Percentiles rank a stretch among this genome's conserved stretches.
phyloP scores from a whole-genome alignment of 1,140 invertebrate species.

The Idris sp. region DNA sequence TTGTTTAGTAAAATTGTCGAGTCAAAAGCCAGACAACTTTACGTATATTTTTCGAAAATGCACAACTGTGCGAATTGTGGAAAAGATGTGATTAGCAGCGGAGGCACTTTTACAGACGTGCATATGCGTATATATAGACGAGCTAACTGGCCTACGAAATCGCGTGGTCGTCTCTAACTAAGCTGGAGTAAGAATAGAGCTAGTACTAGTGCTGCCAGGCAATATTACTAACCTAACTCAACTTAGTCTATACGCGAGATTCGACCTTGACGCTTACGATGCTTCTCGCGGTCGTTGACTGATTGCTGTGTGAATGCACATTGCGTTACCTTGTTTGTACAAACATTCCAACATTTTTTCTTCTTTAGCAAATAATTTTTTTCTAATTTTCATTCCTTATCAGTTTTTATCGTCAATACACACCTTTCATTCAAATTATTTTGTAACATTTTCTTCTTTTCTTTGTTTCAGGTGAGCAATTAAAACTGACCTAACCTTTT shows the following conservation, averaged over 20 bases:
- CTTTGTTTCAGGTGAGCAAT: slow-evolving; percentile 34
- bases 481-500: no score
- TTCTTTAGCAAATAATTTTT: no score
- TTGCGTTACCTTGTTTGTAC: slow-evolving; percentile 22
- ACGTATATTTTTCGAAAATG: no score
- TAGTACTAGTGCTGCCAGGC: slow-evolving; percentile 64
- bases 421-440: no score
- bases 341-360: slow-evolving; percentile 28
- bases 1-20: no score
- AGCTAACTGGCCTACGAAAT: slow-evolving; percentile 43
- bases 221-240: slow-evolving; percentile 72
- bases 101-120: background rate
- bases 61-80: no score
- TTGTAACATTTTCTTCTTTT: slow-evolving; percentile 17
- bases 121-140: slow-evolving; percentile 26
- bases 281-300: slow-evolving; percentile 72
- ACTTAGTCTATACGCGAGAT: slow-evolving; percentile 66
- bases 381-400: no score
- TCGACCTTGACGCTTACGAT: slow-evolving; percentile 72
- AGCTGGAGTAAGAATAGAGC: slow-evolving; percentile 65
- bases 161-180: slow-evolving; percentile 60
- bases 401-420: no score
- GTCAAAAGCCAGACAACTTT: no score
- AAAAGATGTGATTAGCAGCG: background rate
- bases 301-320: slow-evolving; percentile 71